Evolutionary conservation across 2,888 invertebrate genomes (phyloP).

Genomic region (Tachina fera): DNA sequence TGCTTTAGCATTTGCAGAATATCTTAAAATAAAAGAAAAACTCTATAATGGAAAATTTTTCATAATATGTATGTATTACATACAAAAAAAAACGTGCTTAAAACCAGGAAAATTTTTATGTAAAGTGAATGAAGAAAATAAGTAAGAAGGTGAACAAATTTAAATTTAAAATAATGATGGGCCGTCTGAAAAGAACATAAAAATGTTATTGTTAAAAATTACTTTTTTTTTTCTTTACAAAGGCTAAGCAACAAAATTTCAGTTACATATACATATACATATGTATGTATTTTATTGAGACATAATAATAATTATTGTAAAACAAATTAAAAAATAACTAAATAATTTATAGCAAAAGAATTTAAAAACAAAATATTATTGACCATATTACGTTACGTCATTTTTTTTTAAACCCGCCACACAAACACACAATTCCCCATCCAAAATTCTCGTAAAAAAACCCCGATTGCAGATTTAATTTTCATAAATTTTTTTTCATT

Average conservation of each 20-base stretch:
- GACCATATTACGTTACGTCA: slow-evolving; percentile 48
- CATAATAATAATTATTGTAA: neutral
- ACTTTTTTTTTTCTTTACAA: no score
- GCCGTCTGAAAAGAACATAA: neutral
- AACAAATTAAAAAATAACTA: neutral
- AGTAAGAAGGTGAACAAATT: neutral
- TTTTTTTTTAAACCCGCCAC: slow-evolving; percentile 4
- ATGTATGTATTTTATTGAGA: neutral
- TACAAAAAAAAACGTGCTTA: slow-evolving; percentile 5
- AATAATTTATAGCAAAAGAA: neutral
- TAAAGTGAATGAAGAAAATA: neutral
- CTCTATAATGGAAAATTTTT: neutral
- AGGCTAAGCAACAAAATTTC: neutral
- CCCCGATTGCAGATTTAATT: slow-evolving; percentile 38
- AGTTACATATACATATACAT: neutral
- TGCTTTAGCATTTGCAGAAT: slow-evolving; percentile 25
- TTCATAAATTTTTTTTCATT: neutral
- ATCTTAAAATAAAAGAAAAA: slow-evolving; percentile 49
- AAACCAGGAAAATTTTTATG: neutral
- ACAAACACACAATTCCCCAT: slow-evolving; percentile 43
- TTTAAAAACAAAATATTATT: slow-evolving; percentile 10
- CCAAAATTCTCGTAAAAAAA: neutral
- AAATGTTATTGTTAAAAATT: neutral
- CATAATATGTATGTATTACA: neutral
- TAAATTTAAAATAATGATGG: neutral